These are phyloP conservation scores for Lasioglossum villosulum DNA, from an alignment of 2,888 invertebrate genomes.

Conservation along the genomic window DNA sequence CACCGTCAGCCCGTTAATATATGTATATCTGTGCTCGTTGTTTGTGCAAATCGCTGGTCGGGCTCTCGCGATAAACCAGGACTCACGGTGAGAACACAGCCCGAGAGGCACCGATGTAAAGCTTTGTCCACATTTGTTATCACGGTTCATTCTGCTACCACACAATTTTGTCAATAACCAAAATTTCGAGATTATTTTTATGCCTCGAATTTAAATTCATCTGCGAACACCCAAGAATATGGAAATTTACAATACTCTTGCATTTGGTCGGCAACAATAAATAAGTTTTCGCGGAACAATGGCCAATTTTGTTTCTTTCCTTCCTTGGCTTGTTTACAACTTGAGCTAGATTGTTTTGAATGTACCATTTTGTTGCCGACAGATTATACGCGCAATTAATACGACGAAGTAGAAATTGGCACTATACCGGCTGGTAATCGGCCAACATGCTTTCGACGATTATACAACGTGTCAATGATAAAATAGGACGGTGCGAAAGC, in stretches of 20 bases:
- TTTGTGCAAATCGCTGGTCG: constrained; percentile 66
- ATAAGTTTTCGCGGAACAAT: no score
- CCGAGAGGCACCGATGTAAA: constrained; percentile 23
- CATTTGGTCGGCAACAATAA: background rate
- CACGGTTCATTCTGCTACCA: background rate
- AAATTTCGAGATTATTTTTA: background rate
- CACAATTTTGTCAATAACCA: background rate
- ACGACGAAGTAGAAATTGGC: constrained; percentile 6
- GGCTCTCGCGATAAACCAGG: constrained; percentile 57
- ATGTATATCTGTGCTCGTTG: constrained; percentile 56
- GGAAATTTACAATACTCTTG: background rate
- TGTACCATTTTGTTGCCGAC: background rate
- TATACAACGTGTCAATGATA: background rate
- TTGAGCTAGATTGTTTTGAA: background rate
- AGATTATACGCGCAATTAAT: background rate
- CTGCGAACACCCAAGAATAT: background rate
- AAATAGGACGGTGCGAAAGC: no score
- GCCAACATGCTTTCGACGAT: background rate
- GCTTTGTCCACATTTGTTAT: constrained; percentile 6
- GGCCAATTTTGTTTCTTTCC: no score
- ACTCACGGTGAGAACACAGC: constrained; percentile 20
- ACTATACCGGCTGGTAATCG: background rate
- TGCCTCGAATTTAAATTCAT: background rate
- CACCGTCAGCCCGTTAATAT: constrained; percentile 33
- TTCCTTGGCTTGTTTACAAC: background rate